Percentiles rank a stretch among this genome's conserved stretches.
Evolutionary conservation across 2,113 vertebrate species (phyloP).

Genomic region (Tupaia chinensis): DNA sequence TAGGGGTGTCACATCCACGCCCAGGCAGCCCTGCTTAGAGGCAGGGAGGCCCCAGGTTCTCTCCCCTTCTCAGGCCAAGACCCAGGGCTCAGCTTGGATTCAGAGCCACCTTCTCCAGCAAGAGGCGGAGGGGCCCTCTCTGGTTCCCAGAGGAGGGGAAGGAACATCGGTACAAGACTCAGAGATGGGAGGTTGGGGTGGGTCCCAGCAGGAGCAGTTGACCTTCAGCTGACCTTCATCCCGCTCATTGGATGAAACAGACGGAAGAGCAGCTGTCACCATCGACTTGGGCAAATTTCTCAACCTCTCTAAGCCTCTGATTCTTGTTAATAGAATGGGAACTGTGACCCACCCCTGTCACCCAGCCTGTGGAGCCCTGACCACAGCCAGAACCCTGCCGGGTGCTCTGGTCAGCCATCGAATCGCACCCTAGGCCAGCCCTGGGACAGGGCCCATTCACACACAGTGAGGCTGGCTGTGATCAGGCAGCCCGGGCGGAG

Average conservation of each 20-base stretch:
- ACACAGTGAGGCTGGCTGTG: no score
- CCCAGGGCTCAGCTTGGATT: fast-evolving
- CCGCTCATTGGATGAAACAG: no score
- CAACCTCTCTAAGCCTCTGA: neutral
- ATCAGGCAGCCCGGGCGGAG: neutral
- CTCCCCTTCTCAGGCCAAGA: neutral
- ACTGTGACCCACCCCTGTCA: fast-evolving
- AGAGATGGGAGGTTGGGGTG: no score
- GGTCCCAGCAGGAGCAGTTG: neutral
- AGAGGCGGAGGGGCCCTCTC: no score
- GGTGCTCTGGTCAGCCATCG: neutral
- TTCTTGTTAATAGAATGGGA: neutral
- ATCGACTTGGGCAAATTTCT: neutral
- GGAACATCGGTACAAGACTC: neutral
- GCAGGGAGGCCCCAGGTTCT: fast-evolving
- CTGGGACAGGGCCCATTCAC: no score
- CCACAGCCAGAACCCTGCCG: neutral
- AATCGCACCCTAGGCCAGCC: neutral
- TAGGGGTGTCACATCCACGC: no score
- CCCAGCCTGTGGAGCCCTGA: no score
- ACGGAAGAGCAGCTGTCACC: neutral
- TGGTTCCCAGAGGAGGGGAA: no score
- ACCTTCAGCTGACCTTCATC: no score
- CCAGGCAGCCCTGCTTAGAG: neutral
- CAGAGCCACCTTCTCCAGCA: neutral